A percentile compares a stretch with the other conserved stretches of the same genome.
phyloP scores from a whole-genome alignment of 1,140 invertebrate species.

The Scaptodrosophila lebanonensis region DNA sequence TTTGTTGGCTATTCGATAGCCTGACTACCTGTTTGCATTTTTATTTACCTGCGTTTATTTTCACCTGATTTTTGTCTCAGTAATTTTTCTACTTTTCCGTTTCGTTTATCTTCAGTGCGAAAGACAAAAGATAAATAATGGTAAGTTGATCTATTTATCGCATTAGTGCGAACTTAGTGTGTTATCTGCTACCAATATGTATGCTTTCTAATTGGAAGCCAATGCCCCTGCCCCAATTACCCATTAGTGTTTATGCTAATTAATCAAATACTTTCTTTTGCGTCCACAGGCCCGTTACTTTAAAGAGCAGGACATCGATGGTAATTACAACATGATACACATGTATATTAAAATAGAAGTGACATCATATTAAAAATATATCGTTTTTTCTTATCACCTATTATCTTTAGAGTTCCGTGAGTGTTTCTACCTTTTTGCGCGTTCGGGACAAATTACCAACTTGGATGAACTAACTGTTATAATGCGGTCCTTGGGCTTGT shows the following conservation, averaged over 20 bases:
- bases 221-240: constrained; percentile 25
- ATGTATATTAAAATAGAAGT: constrained; percentile 14
- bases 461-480: constrained; percentile 91
- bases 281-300: constrained; percentile 86
- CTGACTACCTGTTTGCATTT: constrained; percentile 38
- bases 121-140: constrained; percentile 7
- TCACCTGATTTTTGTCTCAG: no score
- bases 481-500: constrained; percentile 95
- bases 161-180: no score
- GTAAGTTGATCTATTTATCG: no score
- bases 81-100: constrained; percentile 17
- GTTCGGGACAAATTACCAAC: constrained; percentile 90
- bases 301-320: constrained; percentile 90
- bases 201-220: constrained; percentile 28
- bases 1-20: constrained; percentile 13
- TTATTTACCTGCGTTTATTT: constrained; percentile 27
- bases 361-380: constrained; percentile 39
- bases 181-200: neutral
- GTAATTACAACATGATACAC: constrained; percentile 77
- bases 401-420: constrained; percentile 89
- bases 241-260: constrained; percentile 24
- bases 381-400: constrained; percentile 33
- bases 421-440: constrained; percentile 95
- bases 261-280: constrained; percentile 41
- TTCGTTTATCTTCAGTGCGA: neutral